These are phyloP conservation scores for Ophraella communa DNA, from an alignment of 2,888 invertebrate genomes.

Conservation along the genomic window DNA sequence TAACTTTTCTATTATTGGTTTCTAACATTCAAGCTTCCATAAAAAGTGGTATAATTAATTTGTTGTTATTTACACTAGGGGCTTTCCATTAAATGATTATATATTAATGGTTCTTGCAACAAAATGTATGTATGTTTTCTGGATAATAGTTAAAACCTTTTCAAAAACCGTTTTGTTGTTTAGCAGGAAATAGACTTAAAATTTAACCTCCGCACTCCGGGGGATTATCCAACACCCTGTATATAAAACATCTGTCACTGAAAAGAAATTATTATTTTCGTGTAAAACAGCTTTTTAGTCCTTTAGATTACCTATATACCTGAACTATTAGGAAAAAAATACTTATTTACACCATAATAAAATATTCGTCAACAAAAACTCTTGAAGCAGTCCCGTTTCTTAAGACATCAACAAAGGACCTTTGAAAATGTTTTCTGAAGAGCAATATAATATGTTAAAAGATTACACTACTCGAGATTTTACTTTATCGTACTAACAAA, in stretches of 20 bases:
- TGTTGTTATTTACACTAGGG: too few relatives aligned
- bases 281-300: not conserved
- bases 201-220: too few relatives aligned
- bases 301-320: not conserved
- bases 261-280: not conserved
- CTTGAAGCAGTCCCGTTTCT: not conserved
- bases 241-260: not conserved
- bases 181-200: too few relatives aligned
- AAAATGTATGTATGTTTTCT: too few relatives aligned
- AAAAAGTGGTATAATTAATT: too few relatives aligned
- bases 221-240: too few relatives aligned
- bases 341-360: slow-evolving; percentile 4
- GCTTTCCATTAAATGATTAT: too few relatives aligned
- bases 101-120: too few relatives aligned
- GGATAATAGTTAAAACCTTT: too few relatives aligned
- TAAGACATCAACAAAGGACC: not conserved
- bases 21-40: too few relatives aligned
- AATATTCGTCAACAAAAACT: not conserved
- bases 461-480: slow-evolving; percentile 37
- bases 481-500: slow-evolving; percentile 33
- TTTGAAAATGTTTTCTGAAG: slow-evolving; percentile 11
- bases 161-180: too few relatives aligned
- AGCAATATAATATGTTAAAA: slow-evolving; percentile 22
- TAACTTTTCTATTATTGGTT: too few relatives aligned
- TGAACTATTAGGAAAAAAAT: not conserved